phyloP scores from a whole-genome alignment of 2,888 invertebrate species.

The Tetropium fuscum region DNA sequence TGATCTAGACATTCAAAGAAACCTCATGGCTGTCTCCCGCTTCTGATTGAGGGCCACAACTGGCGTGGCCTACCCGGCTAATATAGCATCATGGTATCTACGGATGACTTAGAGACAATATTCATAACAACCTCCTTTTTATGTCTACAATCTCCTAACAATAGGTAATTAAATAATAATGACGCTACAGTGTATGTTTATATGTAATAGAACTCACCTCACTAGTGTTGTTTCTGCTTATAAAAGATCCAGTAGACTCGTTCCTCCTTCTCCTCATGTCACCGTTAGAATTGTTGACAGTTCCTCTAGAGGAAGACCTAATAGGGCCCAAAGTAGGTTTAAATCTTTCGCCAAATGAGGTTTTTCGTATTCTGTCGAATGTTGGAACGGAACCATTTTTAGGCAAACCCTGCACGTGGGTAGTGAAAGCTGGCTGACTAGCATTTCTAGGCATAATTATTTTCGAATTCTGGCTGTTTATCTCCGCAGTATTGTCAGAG shows the following conservation, averaged over 20 bases:
- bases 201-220: no score
- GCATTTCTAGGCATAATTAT: conserved; percentile 80
- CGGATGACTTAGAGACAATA: no score
- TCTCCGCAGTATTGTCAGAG: conserved; percentile 50
- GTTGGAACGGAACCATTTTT: conserved; percentile 93
- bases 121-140: no score
- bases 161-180: no score
- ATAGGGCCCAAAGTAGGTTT: conserved; percentile 88
- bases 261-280: conserved; percentile 76
- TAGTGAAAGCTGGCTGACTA: conserved; percentile 87
- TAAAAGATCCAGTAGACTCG: conserved; percentile 70
- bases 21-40: no score
- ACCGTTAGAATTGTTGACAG: conserved; percentile 77
- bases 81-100: no score
- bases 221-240: conserved; percentile 72
- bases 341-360: conserved; percentile 85
- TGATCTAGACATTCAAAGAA: no score
- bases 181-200: no score
- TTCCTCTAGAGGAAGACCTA: conserved; percentile 80
- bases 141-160: no score
- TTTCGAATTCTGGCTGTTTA: conserved; percentile 54
- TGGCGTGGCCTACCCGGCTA: no score
- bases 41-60: no score
- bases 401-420: conserved; percentile 69
- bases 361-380: conserved; percentile 87